A percentile compares a stretch with the other conserved stretches of the same genome.
These are phyloP conservation scores for Orchesella cincta DNA, from an alignment of 1,140 invertebrate species.

Conservation along the genomic window DNA sequence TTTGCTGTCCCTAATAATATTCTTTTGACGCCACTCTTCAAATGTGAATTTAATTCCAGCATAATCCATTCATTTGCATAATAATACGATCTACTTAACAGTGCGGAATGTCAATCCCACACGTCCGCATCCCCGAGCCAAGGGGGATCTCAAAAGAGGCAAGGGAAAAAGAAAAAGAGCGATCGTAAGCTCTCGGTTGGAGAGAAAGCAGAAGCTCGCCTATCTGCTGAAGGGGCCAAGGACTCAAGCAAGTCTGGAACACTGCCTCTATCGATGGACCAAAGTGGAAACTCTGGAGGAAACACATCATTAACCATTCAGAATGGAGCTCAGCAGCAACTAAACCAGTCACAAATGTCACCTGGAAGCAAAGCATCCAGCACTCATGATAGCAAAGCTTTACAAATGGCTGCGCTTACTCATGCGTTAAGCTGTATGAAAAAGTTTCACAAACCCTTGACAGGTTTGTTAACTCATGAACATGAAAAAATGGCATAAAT, in stretches of 20 bases:
- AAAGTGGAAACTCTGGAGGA: neutral
- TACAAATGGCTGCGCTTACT: constrained; percentile 53
- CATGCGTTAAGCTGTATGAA: constrained; percentile 54
- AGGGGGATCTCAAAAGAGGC: constrained; percentile 58
- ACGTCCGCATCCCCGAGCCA: constrained; percentile 57
- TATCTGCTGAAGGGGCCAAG: constrained; percentile 54
- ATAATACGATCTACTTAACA: constrained; percentile 20
- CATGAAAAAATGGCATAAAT: no score
- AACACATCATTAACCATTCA: neutral
- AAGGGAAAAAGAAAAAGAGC: constrained; percentile 62
- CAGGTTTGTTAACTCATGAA: constrained; percentile 46
- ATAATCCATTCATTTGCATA: neutral
- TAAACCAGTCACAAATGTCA: constrained; percentile 2
- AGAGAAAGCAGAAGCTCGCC: constrained; percentile 57
- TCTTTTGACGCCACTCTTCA: no score
- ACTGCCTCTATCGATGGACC: neutral
- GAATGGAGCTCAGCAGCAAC: neutral
- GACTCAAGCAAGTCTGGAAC: neutral
- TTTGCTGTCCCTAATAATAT: no score
- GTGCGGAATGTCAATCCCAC: constrained; percentile 54
- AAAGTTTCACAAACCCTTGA: constrained; percentile 51
- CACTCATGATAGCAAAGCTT: neutral
- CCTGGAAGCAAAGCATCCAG: neutral
- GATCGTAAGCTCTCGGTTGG: constrained; percentile 56
- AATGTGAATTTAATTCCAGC: no score